Evolutionary conservation across 2,797 vertebrate species (phyloP), one percentile per base, ranked within the genome.

Genomic region (Falco naumanni): DNA sequence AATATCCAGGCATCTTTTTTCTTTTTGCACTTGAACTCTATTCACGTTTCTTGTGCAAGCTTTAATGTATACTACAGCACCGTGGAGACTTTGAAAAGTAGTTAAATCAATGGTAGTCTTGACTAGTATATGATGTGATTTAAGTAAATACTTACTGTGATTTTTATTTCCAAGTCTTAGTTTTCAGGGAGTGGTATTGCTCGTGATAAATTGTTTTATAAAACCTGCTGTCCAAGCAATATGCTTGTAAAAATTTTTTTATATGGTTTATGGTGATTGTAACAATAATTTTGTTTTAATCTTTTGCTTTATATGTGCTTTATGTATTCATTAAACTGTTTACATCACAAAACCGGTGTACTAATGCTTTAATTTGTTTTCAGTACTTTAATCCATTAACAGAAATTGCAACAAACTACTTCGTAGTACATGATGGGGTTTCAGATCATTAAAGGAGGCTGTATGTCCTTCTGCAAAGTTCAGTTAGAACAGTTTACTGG

Each of bases 271-370:
- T 68, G 61, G 82, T 84, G 89, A 66, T 83, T 97, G 91, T 96
- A 90, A 90, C 26, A 72, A 50, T 20, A 43, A 93, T 95, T 97
- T 87, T 96, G 95, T 93, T 96, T 89, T 93, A 70, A 81, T 94
- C 63, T 83, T 97, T 87, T 37, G 83, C 96, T 95, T 97, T 93
- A 64, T 95, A 69, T 90, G 71, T 91, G 83, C 85, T 88, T 96
- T 92, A 83, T 91, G 88, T 93, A 71, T 84, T 96, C 68, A 98
- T 98, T 98, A 98, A 98, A 97, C 87, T 70, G 60, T 91, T 96
- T 93, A 96, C 95, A 78, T 94, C 80, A 95, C 80, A 70, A 86
- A 90, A 8, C 1, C 3, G 39, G 93, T 89, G 93, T 96, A 96
- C 97, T 98, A 97, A 98, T 92, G 93, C 78, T 82, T 79, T 66